A percentile compares a stretch with the other conserved stretches of the same genome.
Conservation (phyloP, 2,888 invertebrate genomes). For the Lepidocyrtinus sp. region DNA sequence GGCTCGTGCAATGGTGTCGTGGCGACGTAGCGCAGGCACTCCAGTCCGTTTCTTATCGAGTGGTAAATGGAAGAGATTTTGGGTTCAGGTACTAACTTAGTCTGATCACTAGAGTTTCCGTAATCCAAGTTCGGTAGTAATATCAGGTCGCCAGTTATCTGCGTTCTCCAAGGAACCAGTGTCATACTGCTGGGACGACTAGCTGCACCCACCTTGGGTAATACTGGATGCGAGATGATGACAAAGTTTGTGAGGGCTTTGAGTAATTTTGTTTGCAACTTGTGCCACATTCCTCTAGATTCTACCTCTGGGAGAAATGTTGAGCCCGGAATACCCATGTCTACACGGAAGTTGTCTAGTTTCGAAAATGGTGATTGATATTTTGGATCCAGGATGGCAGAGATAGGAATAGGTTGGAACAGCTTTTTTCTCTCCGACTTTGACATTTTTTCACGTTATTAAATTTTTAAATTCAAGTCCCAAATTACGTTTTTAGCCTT, state of each 20-base stretch:
- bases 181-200: constrained; percentile 23
- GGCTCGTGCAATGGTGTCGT: constrained; percentile 36
- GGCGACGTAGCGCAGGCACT: constrained; percentile 44
- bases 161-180: constrained; percentile 32
- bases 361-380: constrained; percentile 46
- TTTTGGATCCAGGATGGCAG: constrained; percentile 40
- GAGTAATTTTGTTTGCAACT: constrained; percentile 36
- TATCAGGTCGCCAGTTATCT: constrained; percentile 21
- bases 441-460: constrained; percentile 26
- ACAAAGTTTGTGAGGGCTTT: constrained; percentile 44
- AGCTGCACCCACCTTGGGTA: background rate
- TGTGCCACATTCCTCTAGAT: constrained; percentile 32
- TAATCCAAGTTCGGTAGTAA: too few relatives aligned
- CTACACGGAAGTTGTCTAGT: constrained; percentile 46
- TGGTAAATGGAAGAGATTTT: constrained; percentile 22
- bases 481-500: background rate
- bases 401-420: constrained; percentile 51
- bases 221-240: constrained; percentile 40
- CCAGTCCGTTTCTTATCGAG: constrained; percentile 36
- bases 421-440: constrained; percentile 45
- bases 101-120: too few relatives aligned
- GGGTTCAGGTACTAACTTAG: constrained; percentile 4
- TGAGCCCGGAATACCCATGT: constrained; percentile 35
- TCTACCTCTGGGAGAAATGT: background rate
- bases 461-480: background rate